Conservation (phyloP, 1,140 invertebrate genomes). For the Oncopodura yosiiana region DNA sequence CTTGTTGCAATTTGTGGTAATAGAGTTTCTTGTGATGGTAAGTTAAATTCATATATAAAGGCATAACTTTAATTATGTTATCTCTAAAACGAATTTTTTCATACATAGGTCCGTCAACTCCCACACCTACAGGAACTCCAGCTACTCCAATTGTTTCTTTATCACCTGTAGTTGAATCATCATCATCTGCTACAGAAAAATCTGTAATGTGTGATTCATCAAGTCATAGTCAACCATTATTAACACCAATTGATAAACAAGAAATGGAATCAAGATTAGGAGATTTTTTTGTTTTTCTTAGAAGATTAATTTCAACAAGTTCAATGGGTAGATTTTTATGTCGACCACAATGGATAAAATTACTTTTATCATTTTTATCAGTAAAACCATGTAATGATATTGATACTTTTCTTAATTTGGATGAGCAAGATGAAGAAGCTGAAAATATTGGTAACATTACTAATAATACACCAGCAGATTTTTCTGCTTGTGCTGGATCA, state of each 20-base stretch:
- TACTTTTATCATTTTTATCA: slow-evolving; percentile 28
- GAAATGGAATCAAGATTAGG: slow-evolving; percentile 41
- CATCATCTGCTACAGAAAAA: too few relatives aligned
- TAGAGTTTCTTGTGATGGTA: slow-evolving; percentile 20
- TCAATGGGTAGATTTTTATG: slow-evolving; percentile 37
- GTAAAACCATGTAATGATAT: slow-evolving; percentile 30
- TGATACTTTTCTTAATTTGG: slow-evolving; percentile 27
- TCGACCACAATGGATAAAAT: slow-evolving; percentile 29
- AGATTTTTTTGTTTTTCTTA: slow-evolving; percentile 50
- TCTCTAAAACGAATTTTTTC: neutral
- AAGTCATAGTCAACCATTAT: neutral
- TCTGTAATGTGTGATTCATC: slow-evolving; percentile 12
- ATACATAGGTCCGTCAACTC: slow-evolving; percentile 22
- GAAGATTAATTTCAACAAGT: slow-evolving; percentile 43
- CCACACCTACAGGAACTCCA: slow-evolving; percentile 33
- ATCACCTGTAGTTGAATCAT: slow-evolving; percentile 21
- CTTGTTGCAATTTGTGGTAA: slow-evolving; percentile 24
- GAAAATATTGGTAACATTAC: neutral
- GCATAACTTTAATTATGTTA: neutral
- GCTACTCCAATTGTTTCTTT: slow-evolving; percentile 27
- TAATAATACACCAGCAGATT: neutral
- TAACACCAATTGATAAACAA: slow-evolving; percentile 27
- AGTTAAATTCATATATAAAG: neutral
- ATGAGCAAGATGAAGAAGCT: slow-evolving; percentile 2
- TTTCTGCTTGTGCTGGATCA: neutral